Evolutionary conservation across 2,888 invertebrate species (phyloP), one percentile per base, ranked within the genome.

Genomic region (Scaptomyza caliginosa): DNA sequence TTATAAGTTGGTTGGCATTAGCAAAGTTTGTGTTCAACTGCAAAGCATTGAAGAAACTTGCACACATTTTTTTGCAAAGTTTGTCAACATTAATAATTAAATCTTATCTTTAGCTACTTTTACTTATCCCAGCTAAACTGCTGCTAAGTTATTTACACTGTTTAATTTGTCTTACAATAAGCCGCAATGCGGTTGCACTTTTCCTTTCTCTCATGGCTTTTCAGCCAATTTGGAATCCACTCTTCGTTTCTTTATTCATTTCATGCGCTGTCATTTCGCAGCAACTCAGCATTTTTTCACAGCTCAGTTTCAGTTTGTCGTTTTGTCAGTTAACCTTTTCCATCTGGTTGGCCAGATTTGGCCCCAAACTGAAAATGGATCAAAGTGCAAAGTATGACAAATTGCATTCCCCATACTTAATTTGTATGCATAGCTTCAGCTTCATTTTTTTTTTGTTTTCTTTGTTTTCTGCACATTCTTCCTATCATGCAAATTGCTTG

Each of bases 331-430:
- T 34, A 56, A 40, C 39, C 36, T 68, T 36, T 55, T 68, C 34
- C 40, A 26, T 54, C 7, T 7, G 46, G 40, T 24, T 69, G 51
- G 24, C 7, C 40, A 39, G 65, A 32, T 32, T 46, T 46, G 50
- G 28, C 17, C 45, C n/a, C 28, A 28, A 17, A 46, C 28, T 36
- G 62, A 50, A 79, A 80, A 86, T 80, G 60, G 70, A 86, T 80
- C 79, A 80, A 76, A 67, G 58, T 82, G 64, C 60, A 78, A 68
- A 73, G 52, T 64, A 69, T 63, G 69, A 78, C 68, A 82, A 85
- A 82, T 75, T 82, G 79, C 86, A 79, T 79, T 79, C 7, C 16
- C 67, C 79, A 57, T 79, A 79, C 64, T 70, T 75, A 70, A 73
- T 73, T 73, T 73, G 71, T 60, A 73, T 73, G 75, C 75, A 73